A percentile compares a stretch with the other conserved stretches of the same genome.
These are phyloP conservation scores for Parazoanthus darwini DNA, from an alignment of 92 coral and sea anemone species.

Conservation along the genomic window DNA sequence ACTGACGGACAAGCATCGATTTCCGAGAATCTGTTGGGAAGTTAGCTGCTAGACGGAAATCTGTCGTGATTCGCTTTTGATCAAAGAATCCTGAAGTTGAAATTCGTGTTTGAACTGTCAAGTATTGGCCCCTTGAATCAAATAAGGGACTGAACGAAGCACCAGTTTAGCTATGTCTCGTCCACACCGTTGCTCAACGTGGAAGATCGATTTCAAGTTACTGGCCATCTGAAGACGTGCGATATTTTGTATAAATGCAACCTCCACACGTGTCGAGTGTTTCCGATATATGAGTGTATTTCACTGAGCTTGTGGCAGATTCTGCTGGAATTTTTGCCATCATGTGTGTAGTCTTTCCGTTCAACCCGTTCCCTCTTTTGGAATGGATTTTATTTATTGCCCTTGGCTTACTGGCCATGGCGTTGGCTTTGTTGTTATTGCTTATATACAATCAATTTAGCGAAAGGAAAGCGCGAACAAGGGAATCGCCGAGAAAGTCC, in stretches of 20 bases:
- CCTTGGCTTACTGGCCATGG: constrained; percentile 61
- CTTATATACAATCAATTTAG: constrained; percentile 44
- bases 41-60: not conserved
- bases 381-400: constrained; percentile 73
- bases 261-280: not conserved
- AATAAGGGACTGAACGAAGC: not conserved
- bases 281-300: not conserved
- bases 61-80: constrained; percentile 3
- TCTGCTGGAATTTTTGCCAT: constrained; percentile 11
- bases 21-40: not conserved
- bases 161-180: not conserved
- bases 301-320: not conserved
- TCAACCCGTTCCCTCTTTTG: constrained; percentile 75
- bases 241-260: not conserved
- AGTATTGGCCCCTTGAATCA: constrained; percentile 37
- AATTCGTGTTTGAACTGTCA: constrained; percentile 2
- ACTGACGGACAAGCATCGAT: constrained; percentile 24
- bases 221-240: not conserved
- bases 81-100: not conserved
- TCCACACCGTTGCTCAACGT: constrained; percentile 2
- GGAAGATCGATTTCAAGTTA: not conserved
- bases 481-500: constrained; percentile 28
- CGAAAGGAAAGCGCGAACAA: constrained; percentile 34
- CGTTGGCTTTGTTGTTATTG: constrained; percentile 46
- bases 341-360: constrained; percentile 86